Conservation (phyloP, 2,888 invertebrate species). For the Euplexia lucipara region DNA sequence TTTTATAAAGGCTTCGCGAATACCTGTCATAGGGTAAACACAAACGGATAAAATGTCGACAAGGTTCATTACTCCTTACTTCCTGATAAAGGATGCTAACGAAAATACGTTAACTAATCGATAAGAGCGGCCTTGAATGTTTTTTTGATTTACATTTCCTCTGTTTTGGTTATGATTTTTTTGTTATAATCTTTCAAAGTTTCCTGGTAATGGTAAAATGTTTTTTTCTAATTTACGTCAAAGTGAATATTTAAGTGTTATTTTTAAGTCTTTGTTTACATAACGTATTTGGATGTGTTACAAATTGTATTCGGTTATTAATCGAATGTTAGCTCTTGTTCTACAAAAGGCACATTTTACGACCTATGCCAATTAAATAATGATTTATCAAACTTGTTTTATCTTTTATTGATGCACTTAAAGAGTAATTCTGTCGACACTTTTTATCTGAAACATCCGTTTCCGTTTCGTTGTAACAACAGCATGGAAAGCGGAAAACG, state of each 20-base stretch:
- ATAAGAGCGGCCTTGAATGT: slow-evolving; percentile 80
- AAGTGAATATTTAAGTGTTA: background rate
- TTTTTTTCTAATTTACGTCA: slow-evolving; percentile 14
- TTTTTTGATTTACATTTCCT: slow-evolving; percentile 70
- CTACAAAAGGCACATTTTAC: slow-evolving; percentile 19
- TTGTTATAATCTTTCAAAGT: slow-evolving; percentile 29
- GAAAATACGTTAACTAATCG: slow-evolving; percentile 82
- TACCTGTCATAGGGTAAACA: slow-evolving; percentile 82
- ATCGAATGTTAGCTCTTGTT: no score
- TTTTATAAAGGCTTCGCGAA: slow-evolving; percentile 80
- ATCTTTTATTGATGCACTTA: slow-evolving; percentile 38
- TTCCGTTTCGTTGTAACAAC: slow-evolving; percentile 33
- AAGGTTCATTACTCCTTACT: slow-evolving; percentile 84
- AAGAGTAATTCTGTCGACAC: slow-evolving; percentile 9
- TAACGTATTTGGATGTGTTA: slow-evolving; percentile 11
- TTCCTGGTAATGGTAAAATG: slow-evolving; percentile 21
- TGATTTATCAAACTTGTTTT: slow-evolving; percentile 46
- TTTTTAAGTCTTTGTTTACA: slow-evolving; percentile 22
- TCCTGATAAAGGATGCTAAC: slow-evolving; percentile 83
- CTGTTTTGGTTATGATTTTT: slow-evolving; percentile 52
- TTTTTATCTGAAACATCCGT: slow-evolving; percentile 49
- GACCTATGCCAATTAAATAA: slow-evolving; percentile 25
- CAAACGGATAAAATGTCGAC: slow-evolving; percentile 65
- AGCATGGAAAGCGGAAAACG: slow-evolving; percentile 20
- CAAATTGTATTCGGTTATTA: background rate